Base-by-base conservation (phyloP, 2,888 invertebrate genomes). In the Alloplasta piceator region DNA sequence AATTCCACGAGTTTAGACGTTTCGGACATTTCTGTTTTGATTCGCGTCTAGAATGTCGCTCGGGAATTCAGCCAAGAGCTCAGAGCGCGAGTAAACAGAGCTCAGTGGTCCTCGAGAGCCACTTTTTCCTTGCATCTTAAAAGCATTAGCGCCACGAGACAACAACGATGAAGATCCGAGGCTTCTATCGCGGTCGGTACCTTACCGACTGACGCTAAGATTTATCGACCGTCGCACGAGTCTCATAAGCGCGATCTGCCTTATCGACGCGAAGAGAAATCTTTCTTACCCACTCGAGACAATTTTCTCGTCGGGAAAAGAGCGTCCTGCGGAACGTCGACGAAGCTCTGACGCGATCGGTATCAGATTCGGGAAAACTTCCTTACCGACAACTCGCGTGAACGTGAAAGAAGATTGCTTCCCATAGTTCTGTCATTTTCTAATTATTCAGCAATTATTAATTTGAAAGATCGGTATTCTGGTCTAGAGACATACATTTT, bases 41-140 rank as follows among this genome's bases (percentile, higher is more conserved):
- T 58, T 12, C 58, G 41, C 1, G 26, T 26, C 26, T 52, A 14
- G 5, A n/a, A 5, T 10, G 52, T 52, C 41, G 63, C 26, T 26
- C 56, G 56, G 67, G 41, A 52, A 14, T 43, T 50, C 64, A 55
- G 39, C 46, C 60, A 61, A n/a, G 10, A 26, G 46, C 64, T 48
- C 9, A n/a, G n/a, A 9, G 12, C 48, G 78, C 26, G 1, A 46
- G 52, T 16, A 16, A 60, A 5, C 58, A 36, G 10, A 67, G n/a
- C 38, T 2, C 1, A 38, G 41, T 68, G 56, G 50, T 68, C 63
- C 52, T 76, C 72, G 58, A 75, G 66, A 79, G 60, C 38, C 58
- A 64, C 67, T 80, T 76, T 26, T 80, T 61, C 16, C 12, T 50
- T 63, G 60, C 55, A 76, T 63, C 68, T 66, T n/a, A 0, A 12